These are phyloP conservation scores for Halocynthia aurantium DNA, from an alignment of 23 tunicate genomes.

Conservation along the genomic window DNA sequence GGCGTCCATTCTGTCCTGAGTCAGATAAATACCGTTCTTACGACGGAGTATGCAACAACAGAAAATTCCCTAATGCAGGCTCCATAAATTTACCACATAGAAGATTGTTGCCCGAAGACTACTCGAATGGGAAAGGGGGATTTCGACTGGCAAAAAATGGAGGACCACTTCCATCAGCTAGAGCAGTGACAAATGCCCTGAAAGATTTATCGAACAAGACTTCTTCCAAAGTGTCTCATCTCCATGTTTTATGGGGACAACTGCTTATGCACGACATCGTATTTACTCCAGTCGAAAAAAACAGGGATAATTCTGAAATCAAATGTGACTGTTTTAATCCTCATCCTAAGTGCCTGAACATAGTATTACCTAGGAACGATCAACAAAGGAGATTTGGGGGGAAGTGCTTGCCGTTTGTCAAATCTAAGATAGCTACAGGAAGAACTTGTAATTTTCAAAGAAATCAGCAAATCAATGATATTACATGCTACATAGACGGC, in stretches of 20 bases:
- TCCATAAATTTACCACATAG: constrained; percentile 25
- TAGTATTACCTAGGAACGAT: constrained; percentile 58
- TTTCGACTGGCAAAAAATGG: constrained; percentile 21
- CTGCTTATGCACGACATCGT: constrained; percentile 74
- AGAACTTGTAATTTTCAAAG: neutral
- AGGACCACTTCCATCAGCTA: constrained; percentile 51
- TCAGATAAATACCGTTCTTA: constrained; percentile 1
- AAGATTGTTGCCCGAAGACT: constrained; percentile 53
- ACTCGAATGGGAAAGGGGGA: constrained; percentile 44
- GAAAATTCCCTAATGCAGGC: constrained; percentile 55
- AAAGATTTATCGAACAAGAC: constrained; percentile 10
- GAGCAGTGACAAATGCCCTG: constrained; percentile 50
- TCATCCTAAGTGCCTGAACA: constrained; percentile 62
- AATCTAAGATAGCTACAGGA: constrained; percentile 47
- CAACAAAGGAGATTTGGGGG: constrained; percentile 23
- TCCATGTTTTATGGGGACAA: constrained; percentile 77
- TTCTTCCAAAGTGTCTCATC: constrained; percentile 28
- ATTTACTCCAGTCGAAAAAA: constrained; percentile 45
- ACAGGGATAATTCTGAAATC: constrained; percentile 22
- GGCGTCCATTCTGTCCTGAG: neutral
- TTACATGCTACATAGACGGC: constrained; percentile 67
- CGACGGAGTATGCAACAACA: constrained; percentile 86
- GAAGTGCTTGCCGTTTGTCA: constrained; percentile 39
- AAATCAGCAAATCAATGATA: constrained; percentile 53
- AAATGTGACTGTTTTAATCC: constrained; percentile 65